Conservation (phyloP, 2,113 vertebrate genomes). For the Fregetta grallaria region DNA sequence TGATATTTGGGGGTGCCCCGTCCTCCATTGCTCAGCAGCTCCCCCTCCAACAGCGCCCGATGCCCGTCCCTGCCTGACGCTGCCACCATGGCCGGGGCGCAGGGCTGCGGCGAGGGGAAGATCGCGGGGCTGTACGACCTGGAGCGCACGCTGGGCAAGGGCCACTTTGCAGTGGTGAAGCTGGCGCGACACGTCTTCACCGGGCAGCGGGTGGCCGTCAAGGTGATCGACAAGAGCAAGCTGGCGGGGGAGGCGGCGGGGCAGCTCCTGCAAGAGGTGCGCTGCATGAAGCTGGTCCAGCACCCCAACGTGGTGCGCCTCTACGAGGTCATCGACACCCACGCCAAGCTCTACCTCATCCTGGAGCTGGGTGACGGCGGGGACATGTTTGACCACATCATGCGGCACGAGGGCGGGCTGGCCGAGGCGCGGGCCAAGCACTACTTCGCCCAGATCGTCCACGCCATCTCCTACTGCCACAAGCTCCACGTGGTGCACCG, state of each 20-base stretch:
- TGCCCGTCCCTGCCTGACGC: constrained; percentile 32
- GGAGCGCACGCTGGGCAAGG: constrained; percentile 85
- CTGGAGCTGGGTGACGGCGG: constrained; percentile 89
- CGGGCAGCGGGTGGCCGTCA: constrained; percentile 84
- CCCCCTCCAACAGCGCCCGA: neutral
- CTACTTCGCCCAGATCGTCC: constrained; percentile 87
- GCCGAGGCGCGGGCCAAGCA: constrained; percentile 79
- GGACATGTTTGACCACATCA: constrained; percentile 90
- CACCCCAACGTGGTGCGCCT: constrained; percentile 90
- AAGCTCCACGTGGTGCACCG: constrained; percentile 87
- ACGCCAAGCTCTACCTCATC: constrained; percentile 87
- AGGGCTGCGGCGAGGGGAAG: constrained; percentile 71
- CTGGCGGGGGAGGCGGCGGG: constrained; percentile 78
- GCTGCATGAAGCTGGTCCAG: constrained; percentile 89
- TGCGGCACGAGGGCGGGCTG: constrained; percentile 83
- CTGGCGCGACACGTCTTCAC: constrained; percentile 85
- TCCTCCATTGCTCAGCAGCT: neutral
- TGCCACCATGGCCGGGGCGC: constrained; percentile 56
- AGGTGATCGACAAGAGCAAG: constrained; percentile 90
- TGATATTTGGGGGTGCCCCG: neutral
- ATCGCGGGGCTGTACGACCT: constrained; percentile 85
- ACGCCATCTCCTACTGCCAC: constrained; percentile 87
- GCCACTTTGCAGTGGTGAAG: constrained; percentile 87
- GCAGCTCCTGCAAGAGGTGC: constrained; percentile 88
- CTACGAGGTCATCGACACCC: constrained; percentile 89